Conservation (phyloP, 2,888 invertebrate genomes). For the Calameuta filiformis region DNA sequence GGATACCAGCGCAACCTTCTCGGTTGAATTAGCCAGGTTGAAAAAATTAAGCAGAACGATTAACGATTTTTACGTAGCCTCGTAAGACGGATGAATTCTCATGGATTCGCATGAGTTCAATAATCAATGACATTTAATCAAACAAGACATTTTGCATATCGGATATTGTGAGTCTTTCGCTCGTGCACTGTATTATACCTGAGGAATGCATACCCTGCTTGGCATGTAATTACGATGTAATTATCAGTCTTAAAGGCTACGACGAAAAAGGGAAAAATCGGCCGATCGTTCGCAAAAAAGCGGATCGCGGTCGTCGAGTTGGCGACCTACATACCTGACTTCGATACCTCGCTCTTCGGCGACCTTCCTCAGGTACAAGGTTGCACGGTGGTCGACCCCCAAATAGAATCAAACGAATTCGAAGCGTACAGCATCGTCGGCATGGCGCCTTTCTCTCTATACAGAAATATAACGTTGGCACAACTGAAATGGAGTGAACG, state of each 20-base stretch:
- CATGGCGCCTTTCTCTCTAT: background rate
- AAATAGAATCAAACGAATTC: conserved; percentile 30
- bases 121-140: background rate
- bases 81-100: background rate
- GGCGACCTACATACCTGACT: conserved; percentile 17
- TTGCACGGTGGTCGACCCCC: conserved; percentile 26
- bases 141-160: background rate
- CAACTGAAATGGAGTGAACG: background rate
- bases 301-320: conserved; percentile 6
- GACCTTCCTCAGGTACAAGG: conserved; percentile 34
- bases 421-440: conserved; percentile 18
- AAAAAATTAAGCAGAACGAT: background rate
- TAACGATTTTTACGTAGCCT: background rate
- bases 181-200: background rate
- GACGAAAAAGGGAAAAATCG: background rate
- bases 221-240: background rate
- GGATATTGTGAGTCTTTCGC: background rate
- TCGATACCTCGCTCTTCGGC: conserved; percentile 6
- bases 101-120: background rate
- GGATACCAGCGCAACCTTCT: background rate
- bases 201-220: background rate
- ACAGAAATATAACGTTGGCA: background rate
- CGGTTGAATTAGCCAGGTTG: background rate
- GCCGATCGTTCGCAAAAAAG: background rate
- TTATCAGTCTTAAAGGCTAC: background rate